phyloP scores from a whole-genome alignment of 37 sponge, comb jelly and placozoan species.

The Theonella swinhoei region DNA sequence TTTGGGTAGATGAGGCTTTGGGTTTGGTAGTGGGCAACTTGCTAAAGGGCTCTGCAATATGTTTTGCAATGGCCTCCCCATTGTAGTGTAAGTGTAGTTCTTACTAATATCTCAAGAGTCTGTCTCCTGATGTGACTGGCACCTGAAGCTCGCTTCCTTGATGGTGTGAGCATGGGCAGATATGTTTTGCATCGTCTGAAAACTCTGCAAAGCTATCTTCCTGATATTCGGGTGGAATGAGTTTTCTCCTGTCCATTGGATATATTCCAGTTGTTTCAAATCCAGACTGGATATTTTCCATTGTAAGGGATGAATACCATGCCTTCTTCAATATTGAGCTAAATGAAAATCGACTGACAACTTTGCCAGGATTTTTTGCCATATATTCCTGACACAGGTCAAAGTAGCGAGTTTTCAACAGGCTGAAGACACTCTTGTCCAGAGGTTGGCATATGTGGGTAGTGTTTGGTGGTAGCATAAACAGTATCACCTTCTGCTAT shows the following conservation, averaged over 20 bases:
- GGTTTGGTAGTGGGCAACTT: too few species aligned
- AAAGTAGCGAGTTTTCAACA: constrained; percentile 47
- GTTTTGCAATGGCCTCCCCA: too few species aligned
- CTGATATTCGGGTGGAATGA: background rate
- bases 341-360: constrained; percentile 21
- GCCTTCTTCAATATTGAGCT: constrained; percentile 15
- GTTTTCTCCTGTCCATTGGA: constrained; percentile 18
- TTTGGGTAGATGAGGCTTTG: too few species aligned
- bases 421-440: constrained; percentile 37
- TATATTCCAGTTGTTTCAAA: constrained; percentile 56
- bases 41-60: too few species aligned
- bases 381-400: constrained; percentile 36
- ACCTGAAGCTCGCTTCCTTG: too few species aligned
- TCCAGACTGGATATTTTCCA: constrained; percentile 38
- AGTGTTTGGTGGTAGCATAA: background rate
- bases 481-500: background rate
- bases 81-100: too few species aligned
- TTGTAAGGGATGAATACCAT: constrained; percentile 54
- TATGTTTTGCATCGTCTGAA: background rate
- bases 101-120: too few species aligned
- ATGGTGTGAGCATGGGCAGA: background rate
- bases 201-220: background rate
- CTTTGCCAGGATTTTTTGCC: constrained; percentile 26
- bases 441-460: background rate
- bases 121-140: too few species aligned